phyloP scores from a whole-genome alignment of 2,113 vertebrate species.

The Piaya cayana region DNA sequence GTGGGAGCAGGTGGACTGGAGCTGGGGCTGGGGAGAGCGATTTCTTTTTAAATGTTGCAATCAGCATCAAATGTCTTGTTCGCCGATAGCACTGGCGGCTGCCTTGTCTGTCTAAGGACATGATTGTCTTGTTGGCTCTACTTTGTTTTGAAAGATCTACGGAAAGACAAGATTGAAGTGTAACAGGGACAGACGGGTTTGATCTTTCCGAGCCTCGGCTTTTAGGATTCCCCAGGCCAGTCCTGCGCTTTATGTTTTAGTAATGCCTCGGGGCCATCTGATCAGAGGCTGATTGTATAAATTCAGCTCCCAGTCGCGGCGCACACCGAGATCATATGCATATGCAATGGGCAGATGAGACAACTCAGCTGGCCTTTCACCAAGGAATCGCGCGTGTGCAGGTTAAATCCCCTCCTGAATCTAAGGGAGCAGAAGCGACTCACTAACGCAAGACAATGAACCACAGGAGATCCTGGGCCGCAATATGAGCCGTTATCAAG shows the following conservation, averaged over 20 bases:
- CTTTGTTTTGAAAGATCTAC: slow-evolving; percentile 35
- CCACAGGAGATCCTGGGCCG: not conserved
- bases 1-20: not conserved
- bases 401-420: not conserved
- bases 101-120: not conserved
- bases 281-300: not conserved
- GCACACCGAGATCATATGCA: fast-evolving
- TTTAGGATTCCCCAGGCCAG: not conserved
- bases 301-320: not conserved
- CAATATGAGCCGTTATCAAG: not conserved
- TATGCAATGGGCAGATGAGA: not conserved
- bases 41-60: not conserved
- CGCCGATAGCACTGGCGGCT: not conserved
- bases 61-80: not conserved
- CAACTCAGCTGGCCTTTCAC: not conserved
- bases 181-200: slow-evolving; percentile 2
- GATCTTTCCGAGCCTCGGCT: not conserved
- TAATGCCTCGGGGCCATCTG: not conserved
- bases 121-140: not conserved
- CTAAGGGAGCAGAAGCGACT: not conserved
- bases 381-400: fast-evolving
- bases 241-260: not conserved
- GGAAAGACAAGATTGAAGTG: slow-evolving; percentile 29
- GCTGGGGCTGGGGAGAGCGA: not conserved
- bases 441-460: not conserved